Percentiles rank a stretch among this genome's conserved stretches.
Evolutionary conservation across 2,113 vertebrate species (phyloP).

Genomic region (Falco punctatus): DNA sequence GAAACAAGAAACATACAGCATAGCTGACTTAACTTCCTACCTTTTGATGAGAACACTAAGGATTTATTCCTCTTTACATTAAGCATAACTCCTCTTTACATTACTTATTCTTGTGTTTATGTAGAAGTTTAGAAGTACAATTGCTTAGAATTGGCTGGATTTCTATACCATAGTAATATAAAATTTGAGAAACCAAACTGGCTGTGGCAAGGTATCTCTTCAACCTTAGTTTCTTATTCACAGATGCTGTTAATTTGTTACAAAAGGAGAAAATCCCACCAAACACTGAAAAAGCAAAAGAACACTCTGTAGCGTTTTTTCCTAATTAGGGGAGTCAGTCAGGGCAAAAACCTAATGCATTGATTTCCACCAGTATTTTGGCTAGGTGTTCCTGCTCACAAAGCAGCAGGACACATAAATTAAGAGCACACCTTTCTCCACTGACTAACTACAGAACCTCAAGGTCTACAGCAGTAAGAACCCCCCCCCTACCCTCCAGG

Average conservation of each 20-base stretch:
- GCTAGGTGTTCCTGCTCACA: not conserved
- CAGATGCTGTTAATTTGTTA: not conserved
- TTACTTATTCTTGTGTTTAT: not conserved
- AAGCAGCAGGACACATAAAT: not conserved
- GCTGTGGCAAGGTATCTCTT: not conserved
- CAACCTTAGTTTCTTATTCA: not conserved
- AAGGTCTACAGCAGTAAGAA: not conserved
- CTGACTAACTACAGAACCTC: not conserved
- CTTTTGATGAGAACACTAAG: not conserved
- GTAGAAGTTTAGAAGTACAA: not conserved
- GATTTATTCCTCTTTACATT: not conserved
- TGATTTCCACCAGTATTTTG: not conserved
- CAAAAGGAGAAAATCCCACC: not conserved
- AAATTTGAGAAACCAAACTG: not conserved
- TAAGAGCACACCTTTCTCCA: not conserved
- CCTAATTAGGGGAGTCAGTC: not conserved
- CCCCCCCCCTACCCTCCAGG: not conserved
- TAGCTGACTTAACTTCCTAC: not conserved
- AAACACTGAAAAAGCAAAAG: not conserved
- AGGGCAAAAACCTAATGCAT: not conserved
- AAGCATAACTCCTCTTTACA: not conserved
- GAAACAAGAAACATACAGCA: not conserved
- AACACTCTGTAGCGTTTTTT: not conserved
- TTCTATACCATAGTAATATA: not conserved
- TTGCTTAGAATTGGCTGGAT: not conserved